Percentiles rank a stretch among this genome's conserved stretches.
Conservation (phyloP, 2,888 invertebrate genomes). For the Pimpla rufipes region DNA sequence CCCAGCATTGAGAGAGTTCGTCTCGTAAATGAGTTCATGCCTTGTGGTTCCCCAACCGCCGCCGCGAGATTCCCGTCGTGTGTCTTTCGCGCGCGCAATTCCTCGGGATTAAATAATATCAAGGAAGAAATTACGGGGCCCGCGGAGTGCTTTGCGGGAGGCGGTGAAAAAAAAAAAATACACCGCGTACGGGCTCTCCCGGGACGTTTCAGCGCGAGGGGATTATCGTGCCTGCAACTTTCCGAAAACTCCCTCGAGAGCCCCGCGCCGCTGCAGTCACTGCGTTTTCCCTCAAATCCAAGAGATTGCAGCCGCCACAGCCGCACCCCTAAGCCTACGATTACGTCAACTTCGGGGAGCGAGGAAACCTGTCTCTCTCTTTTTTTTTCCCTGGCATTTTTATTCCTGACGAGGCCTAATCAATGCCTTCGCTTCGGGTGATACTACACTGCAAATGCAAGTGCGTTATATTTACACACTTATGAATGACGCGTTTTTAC, state of each 20-base stretch:
- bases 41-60: not conserved
- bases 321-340: constrained; percentile 5
- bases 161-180: too few species aligned
- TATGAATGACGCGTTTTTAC: too few species aligned
- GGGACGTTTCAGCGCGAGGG: not conserved
- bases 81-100: not conserved
- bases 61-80: not conserved
- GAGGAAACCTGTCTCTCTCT: not conserved
- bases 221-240: constrained; percentile 5
- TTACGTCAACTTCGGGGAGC: not conserved
- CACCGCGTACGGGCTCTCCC: not conserved
- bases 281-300: not conserved
- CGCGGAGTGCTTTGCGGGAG: not conserved
- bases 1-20: not conserved
- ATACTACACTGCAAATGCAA: too few species aligned
- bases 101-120: not conserved
- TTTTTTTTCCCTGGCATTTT: not conserved
- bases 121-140: not conserved
- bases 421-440: constrained; percentile 30
- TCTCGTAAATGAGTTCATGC: constrained; percentile 15
- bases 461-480: too few species aligned
- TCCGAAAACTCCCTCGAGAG: not conserved
- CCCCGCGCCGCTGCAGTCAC: not conserved
- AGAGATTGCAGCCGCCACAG: not conserved
- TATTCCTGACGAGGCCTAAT: constrained; percentile 15